Evolutionary conservation across 1,140 invertebrate species (phyloP).

Genomic region (Panonychus citri): DNA sequence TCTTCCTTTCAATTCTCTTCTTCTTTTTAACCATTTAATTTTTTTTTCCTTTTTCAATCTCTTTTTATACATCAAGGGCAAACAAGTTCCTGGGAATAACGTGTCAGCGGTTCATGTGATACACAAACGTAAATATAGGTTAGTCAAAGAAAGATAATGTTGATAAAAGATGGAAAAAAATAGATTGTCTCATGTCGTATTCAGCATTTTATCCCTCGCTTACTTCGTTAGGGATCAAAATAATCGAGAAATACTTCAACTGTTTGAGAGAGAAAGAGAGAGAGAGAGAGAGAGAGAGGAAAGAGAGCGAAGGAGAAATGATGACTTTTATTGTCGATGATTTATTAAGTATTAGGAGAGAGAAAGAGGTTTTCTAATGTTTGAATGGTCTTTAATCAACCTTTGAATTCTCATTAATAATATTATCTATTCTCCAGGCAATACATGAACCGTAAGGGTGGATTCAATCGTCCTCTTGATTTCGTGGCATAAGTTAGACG

Average conservation of each 20-base stretch:
- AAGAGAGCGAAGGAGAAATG: too few relatives aligned
- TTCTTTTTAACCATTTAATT: constrained; percentile 5
- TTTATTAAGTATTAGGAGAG: not conserved
- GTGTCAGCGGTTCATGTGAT: constrained; percentile 77
- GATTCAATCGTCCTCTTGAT: constrained; percentile 92
- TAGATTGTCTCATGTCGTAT: not conserved
- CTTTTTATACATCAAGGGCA: too few relatives aligned
- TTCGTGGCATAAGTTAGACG: constrained; percentile 37
- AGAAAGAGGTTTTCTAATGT: too few relatives aligned
- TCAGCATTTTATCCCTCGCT: too few relatives aligned
- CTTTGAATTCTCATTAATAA: constrained; percentile 9
- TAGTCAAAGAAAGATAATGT: not conserved
- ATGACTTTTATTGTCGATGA: too few relatives aligned
- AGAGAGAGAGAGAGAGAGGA: too few relatives aligned
- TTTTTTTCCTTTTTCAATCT: constrained; percentile 13
- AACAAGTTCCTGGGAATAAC: constrained; percentile 82
- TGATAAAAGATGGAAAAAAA: not conserved
- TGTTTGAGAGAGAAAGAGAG: too few relatives aligned
- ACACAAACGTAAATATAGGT: constrained; percentile 69
- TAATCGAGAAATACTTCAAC: not conserved
- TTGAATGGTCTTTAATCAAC: not conserved
- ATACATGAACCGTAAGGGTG: constrained; percentile 98
- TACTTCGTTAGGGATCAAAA: not conserved
- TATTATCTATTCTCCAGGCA: constrained; percentile 37
- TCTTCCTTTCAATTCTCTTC: not conserved